Conservation (phyloP, 2,113 vertebrate species). For the Sclerurus mexicanus region DNA sequence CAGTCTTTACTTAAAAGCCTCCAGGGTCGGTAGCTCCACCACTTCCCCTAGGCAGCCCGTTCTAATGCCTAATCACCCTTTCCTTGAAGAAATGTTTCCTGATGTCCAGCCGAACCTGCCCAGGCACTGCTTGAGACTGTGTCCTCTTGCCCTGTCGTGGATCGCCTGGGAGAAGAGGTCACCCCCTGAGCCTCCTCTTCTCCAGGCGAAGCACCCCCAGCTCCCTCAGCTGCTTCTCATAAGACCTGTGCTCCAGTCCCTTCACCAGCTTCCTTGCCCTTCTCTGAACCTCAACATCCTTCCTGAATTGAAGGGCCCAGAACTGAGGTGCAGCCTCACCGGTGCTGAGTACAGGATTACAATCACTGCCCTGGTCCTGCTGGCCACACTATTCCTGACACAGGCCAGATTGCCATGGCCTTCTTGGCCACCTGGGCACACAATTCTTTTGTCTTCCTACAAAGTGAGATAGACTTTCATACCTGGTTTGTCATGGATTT, state of each 20-base stretch:
- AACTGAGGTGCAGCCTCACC: background rate
- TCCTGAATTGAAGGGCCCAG: background rate
- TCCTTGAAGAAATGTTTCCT: background rate
- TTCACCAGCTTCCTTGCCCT: background rate
- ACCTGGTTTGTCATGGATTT: background rate
- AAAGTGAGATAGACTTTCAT: accelerated
- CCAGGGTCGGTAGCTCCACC: background rate
- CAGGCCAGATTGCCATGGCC: background rate
- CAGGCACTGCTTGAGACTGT: background rate
- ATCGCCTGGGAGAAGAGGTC: background rate
- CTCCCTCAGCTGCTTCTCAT: background rate
- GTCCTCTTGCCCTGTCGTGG: background rate
- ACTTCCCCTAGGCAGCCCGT: background rate
- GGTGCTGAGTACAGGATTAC: no score
- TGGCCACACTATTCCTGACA: background rate
- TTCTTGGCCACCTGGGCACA: accelerated
- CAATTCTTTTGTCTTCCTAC: background rate
- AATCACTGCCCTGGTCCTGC: background rate
- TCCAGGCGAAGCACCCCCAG: background rate
- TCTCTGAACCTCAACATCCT: background rate
- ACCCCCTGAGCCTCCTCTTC: background rate
- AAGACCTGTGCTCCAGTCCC: background rate
- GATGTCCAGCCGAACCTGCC: background rate
- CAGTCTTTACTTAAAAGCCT: background rate
- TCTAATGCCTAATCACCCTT: background rate